These are phyloP conservation scores for Pygocentrus nattereri DNA, from an alignment of 2,797 vertebrate species.

Conservation along the genomic window DNA sequence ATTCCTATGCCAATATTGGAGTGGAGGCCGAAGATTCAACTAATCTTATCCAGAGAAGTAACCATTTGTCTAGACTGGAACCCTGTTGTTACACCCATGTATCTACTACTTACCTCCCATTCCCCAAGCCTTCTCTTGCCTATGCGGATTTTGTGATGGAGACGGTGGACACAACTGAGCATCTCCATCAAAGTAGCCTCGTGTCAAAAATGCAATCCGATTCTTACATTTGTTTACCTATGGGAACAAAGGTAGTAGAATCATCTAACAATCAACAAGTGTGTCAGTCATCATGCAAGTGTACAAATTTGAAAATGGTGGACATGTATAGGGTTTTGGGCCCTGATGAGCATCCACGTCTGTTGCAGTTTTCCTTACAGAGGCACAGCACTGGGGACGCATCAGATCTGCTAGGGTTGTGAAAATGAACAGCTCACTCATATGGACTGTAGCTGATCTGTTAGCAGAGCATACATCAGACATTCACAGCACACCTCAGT, in stretches of 20 bases:
- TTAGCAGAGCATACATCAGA: not conserved
- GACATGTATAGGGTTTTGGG: not conserved
- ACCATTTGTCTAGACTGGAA: not conserved
- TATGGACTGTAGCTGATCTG: not conserved
- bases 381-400: not conserved
- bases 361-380: not conserved
- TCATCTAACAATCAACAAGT: not conserved
- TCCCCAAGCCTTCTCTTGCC: not conserved
- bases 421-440: not conserved
- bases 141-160: not conserved
- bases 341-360: not conserved
- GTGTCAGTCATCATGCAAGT: not conserved
- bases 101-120: not conserved
- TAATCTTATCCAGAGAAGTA: not conserved
- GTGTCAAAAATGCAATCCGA: not conserved
- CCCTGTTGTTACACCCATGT: slow-evolving; percentile 17
- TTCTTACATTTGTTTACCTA: not conserved
- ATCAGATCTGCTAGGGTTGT: not conserved
- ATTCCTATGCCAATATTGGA: slow-evolving; percentile 2
- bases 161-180: not conserved
- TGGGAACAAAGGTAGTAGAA: not conserved
- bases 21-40: not conserved
- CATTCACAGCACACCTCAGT: slow-evolving; percentile 1
- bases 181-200: not conserved
- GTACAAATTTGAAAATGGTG: slow-evolving; percentile 12